phyloP scores from a whole-genome alignment of 2,888 invertebrate species.

The Panorpa germanica region DNA sequence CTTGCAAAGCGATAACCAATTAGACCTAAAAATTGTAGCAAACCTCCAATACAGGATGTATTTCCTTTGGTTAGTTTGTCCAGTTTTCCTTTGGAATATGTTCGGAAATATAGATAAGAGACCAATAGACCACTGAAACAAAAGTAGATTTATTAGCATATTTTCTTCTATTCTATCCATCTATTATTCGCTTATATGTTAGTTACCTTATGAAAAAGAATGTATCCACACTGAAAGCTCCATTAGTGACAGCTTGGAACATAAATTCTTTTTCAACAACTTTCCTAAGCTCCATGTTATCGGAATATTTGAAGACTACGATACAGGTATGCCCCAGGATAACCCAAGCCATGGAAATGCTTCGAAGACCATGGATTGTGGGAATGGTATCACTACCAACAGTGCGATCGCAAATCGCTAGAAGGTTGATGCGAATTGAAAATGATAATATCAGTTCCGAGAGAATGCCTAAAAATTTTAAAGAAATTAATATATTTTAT shows the following conservation, averaged over 20 bases:
- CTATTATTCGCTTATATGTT: background rate
- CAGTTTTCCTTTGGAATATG: conserved; percentile 52
- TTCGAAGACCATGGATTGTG: conserved; percentile 48
- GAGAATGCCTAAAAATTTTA: conserved; percentile 29
- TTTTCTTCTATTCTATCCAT: background rate
- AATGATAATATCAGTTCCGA: conserved; percentile 58
- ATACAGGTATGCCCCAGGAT: conserved; percentile 59
- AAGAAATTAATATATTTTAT: conserved; percentile 3
- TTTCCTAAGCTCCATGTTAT: conserved; percentile 55
- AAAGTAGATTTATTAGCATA: conserved; percentile 7
- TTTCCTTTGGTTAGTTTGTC: conserved; percentile 43
- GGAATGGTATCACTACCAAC: conserved; percentile 67
- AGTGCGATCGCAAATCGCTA: conserved; percentile 59
- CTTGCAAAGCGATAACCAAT: conserved; percentile 60
- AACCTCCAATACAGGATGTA: conserved; percentile 39
- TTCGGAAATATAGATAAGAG: conserved; percentile 69
- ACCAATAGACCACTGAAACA: conserved; percentile 56
- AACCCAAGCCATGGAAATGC: conserved; percentile 50
- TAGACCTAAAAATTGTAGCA: conserved; percentile 54
- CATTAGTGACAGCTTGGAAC: conserved; percentile 63
- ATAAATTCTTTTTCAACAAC: conserved; percentile 58
- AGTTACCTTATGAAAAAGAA: conserved; percentile 55
- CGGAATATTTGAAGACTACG: conserved; percentile 66
- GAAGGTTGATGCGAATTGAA: conserved; percentile 56
- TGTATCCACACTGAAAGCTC: conserved; percentile 64